These are phyloP conservation scores for Cynodonichthys magdalenae DNA, from an alignment of 2,797 vertebrate species.

Conservation along the genomic window DNA sequence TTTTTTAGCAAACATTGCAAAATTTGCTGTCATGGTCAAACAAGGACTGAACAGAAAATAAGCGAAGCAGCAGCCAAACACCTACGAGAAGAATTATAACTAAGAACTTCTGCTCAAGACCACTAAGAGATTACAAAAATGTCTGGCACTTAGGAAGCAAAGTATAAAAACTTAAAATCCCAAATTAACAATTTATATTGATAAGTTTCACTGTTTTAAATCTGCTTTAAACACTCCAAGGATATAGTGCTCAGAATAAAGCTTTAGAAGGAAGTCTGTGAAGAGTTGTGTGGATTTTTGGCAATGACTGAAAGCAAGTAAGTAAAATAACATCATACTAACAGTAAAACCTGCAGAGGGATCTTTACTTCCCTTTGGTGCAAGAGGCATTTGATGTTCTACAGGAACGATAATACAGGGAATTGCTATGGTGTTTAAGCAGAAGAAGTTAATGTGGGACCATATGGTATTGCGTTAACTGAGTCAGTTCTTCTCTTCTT, in stretches of 20 bases:
- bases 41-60: neutral
- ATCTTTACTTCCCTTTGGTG: neutral
- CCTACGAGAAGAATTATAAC: neutral
- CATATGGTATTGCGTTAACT: constrained; percentile 44
- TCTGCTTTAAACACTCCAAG: neutral
- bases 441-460: neutral
- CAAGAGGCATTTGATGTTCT: neutral
- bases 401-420: neutral
- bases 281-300: too few relatives aligned
- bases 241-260: too few relatives aligned
- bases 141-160: neutral
- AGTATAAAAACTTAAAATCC: neutral
- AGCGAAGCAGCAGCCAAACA: neutral
- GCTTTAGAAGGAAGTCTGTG: too few relatives aligned
- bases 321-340: too few relatives aligned
- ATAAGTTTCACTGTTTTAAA: neutral
- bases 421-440: neutral
- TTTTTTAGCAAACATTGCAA: too few relatives aligned
- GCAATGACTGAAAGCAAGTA: too few relatives aligned
- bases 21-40: too few relatives aligned
- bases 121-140: neutral
- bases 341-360: too few relatives aligned
- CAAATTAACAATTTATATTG: neutral
- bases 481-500: constrained; percentile 48
- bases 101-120: neutral